Base-by-base conservation (phyloP, 2,113 vertebrate species). In the Catharus fuscescens region DNA sequence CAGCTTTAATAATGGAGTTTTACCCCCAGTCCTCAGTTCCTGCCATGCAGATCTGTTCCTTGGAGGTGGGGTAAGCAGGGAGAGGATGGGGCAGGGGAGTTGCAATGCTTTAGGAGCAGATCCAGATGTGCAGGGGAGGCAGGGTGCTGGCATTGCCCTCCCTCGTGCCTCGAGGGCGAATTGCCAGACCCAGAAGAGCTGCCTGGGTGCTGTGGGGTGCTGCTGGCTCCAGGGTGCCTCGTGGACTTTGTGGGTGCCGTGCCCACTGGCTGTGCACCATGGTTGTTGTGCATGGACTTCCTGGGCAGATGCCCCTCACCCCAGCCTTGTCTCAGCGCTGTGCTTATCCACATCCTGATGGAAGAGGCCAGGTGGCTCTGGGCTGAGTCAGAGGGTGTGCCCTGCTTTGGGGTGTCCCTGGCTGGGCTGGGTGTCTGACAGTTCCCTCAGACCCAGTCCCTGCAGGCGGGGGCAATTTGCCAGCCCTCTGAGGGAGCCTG, bases 331-430 rank as follows among this genome's bases (percentile, higher is more conserved):
- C 52, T 81, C 1, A 1, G 83, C 28, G 26, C 62, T 86, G 36
- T 56, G 74, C n/a, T 80, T 80, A 61, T 36, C 45, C 6, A 1
- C 1, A 4, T 48, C 34, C 19, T 0, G 0, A 19, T 64, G 61
- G 70, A 71, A 85, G 38, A 19, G 45, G 34, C 44, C 9, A 25
- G 3, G 3, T 11, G 18, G 17, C 73, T 26, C 31, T 1, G 3
- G 32, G 74, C 45, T 80, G 70, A 89, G 45, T 47, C 69, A 67
- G 62, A 65, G 60, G 48, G 61, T 69, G 47, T 2, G 3, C 34
- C 38, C 3, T 38, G 45, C 8, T 85, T 42, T 50, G 66, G 77
- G 57, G 48, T 56, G 29, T 77, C 67, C 42, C 36, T 40, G 60
- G 4, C 26, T 7, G 10, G 23, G 66, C 29, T 2, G 6, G 32